Evolutionary conservation across 1,140 invertebrate species (phyloP), one percentile per base, ranked within the genome.

Genomic region (Phocides pigmalion): DNA sequence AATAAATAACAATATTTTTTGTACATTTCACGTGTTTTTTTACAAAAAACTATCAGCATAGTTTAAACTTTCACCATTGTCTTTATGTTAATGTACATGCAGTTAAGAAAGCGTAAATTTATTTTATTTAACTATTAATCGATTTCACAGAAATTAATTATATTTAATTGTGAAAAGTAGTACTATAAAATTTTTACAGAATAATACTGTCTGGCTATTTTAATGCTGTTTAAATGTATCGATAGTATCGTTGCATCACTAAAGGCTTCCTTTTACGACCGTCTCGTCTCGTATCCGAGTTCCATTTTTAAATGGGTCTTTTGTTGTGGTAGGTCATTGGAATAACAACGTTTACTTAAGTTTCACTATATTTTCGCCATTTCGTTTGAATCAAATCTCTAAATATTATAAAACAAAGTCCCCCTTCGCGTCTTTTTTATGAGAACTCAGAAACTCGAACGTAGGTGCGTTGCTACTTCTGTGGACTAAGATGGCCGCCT

Each of bases 271-370:
- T 82, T 89, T 90, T 88, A 90, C 84, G 87, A 88, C 46, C 77
- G 76, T 82, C 79, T 76, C 76, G 74, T 77, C 64, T 76, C 76
- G 73, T 76, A 76, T 65, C 75, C 76, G 81, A 83, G 83, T 87
- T 86, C 81, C 81, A 86, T 86, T 86, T 88, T 84, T 78, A 85
- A 87, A 82, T 83, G 75, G 79, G 76, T 77, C 74, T 75, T 62
- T 58, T 70, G 71, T 81, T 88, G 79, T 81, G 82, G 83, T 87
- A 88, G 85, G 87, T 86, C 87, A 81, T 71, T 77, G 76, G 72
- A 74, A 72, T 76, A 80, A 72, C 65, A 73, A 68, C 68, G 67
- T 64, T 68, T 59, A 47, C 46, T 58, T 58, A 49, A 35, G 25
- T 3, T 28, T 28, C 6, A 1, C 2, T 28, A 28, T 22, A 22